These are phyloP conservation scores for Brachyrhaphis roseni DNA, from an alignment of 2,797 vertebrate species.

Conservation along the genomic window DNA sequence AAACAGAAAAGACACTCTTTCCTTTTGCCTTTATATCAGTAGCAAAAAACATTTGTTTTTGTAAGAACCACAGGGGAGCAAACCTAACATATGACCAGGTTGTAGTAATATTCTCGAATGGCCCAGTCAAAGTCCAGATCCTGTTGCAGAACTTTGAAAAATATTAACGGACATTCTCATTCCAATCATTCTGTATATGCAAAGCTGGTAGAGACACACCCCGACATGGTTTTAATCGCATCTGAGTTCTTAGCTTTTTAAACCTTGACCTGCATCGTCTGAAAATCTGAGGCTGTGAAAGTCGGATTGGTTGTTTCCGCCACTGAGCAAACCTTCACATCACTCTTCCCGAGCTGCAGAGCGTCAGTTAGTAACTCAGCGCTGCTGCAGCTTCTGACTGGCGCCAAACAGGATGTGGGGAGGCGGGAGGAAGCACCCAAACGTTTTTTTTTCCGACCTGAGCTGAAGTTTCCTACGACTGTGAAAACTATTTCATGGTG, in stretches of 20 bases:
- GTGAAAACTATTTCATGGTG: neutral
- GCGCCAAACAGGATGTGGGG: slow-evolving; percentile 73
- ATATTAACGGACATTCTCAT: neutral
- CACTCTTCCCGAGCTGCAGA: slow-evolving; percentile 40
- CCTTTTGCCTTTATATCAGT: neutral
- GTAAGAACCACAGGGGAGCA: neutral
- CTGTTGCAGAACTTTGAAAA: neutral
- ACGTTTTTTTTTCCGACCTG: neutral
- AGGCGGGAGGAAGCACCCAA: slow-evolving; percentile 45
- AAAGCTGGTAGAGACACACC: neutral
- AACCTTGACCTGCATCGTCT: neutral
- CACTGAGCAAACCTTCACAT: neutral
- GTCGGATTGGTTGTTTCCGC: slow-evolving; percentile 14
- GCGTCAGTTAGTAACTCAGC: slow-evolving; percentile 23
- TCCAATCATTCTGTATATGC: neutral
- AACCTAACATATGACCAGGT: neutral
- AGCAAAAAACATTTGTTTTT: neutral
- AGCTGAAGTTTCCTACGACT: slow-evolving; percentile 3
- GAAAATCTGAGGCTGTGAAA: neutral
- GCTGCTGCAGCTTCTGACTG: slow-evolving; percentile 17
- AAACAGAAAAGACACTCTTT: too few relatives aligned
- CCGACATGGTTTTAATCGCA: neutral
- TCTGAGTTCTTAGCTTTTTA: neutral
- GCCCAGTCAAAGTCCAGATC: neutral
- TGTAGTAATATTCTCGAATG: neutral